Percentiles rank a stretch among this genome's conserved stretches.
These are phyloP conservation scores for Eulemur albifrons DNA, from an alignment of 2,797 vertebrate species.

Conservation along the genomic window DNA sequence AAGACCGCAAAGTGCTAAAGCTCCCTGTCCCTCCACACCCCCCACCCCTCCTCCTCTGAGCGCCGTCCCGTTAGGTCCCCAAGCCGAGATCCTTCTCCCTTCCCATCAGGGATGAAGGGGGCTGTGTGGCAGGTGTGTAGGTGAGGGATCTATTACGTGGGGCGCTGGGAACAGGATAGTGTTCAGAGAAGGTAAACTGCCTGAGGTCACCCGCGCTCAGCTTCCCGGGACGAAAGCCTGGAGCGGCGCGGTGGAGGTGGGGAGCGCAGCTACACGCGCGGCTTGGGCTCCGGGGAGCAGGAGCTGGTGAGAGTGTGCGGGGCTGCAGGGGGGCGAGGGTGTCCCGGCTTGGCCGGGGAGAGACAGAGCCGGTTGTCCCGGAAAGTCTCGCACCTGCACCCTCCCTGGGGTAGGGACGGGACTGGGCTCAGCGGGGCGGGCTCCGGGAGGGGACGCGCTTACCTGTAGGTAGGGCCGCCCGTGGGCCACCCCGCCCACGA, in stretches of 20 bases:
- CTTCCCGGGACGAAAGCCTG: neutral
- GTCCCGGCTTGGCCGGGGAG: accelerated
- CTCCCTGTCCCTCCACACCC: neutral
- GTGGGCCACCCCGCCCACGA: constrained; percentile 88
- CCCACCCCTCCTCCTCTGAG: no score
- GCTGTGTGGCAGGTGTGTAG: neutral
- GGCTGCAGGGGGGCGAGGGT: no score
- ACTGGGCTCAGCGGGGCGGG: accelerated
- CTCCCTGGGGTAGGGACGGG: neutral
- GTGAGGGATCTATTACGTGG: no score
- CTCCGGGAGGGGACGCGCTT: neutral
- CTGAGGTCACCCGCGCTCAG: neutral
- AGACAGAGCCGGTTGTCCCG: neutral
- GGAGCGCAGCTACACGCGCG: neutral
- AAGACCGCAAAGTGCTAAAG: neutral
- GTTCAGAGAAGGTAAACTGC: neutral
- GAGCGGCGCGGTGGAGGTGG: no score
- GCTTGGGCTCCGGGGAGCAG: neutral
- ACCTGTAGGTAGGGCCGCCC: constrained; percentile 92
- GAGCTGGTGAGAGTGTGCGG: neutral
- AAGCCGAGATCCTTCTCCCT: neutral
- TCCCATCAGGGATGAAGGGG: neutral
- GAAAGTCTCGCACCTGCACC: neutral
- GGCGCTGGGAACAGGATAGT: neutral
- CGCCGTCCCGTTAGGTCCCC: neutral